Base-by-base conservation (phyloP, 2,113 vertebrate species). In the Meleagris gallopavo region DNA sequence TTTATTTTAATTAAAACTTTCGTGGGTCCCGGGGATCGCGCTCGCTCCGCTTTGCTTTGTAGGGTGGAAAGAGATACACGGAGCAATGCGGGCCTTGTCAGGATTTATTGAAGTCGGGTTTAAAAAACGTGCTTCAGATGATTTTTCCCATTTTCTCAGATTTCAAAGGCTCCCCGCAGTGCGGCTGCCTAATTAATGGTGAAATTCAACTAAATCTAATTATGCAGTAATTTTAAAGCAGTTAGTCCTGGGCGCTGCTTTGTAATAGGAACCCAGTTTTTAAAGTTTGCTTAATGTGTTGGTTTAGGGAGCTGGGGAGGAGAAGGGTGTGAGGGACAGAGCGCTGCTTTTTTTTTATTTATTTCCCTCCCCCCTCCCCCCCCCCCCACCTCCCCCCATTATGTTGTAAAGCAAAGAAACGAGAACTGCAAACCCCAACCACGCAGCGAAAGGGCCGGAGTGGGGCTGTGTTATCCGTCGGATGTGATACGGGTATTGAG, bases 201-300 rank as follows among this genome's bases (percentile, higher is more conserved):
- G 97, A 98, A 98, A 98, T 98, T 98, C 97, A 98, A 97, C 97
- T 98, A 98, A 98, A 98, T 98, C 97, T 98, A 98, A 98, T 98
- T 98, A 98, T 98, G 97, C 97, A 98, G 97, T 98, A 98, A 98
- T 98, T 98, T 98, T 98, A 98, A 98, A 98, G 97, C 97, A 98
- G 97, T 98, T 98, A 98, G 97, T 97, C 89, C 96, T 97, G 97
- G 97, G 97, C 96, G 97, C 97, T 97, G 97, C 94, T 97, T 98
- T 97, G 97, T 97, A 98, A 98, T 98, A 97, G 97, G 97, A 98
- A 97, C 97, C 97, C 90, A 95, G 97, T 97, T 98, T 98, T 97
- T 93, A 94, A 98, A 98, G 98, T 97, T 97, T 97, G 97, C 97
- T 97, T 97, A 97, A 97, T 96, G 97, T 97, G 96, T 97, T 97